Evolutionary conservation across 2,888 invertebrate species (phyloP).

Genomic region (Stictocephala bisonia): DNA sequence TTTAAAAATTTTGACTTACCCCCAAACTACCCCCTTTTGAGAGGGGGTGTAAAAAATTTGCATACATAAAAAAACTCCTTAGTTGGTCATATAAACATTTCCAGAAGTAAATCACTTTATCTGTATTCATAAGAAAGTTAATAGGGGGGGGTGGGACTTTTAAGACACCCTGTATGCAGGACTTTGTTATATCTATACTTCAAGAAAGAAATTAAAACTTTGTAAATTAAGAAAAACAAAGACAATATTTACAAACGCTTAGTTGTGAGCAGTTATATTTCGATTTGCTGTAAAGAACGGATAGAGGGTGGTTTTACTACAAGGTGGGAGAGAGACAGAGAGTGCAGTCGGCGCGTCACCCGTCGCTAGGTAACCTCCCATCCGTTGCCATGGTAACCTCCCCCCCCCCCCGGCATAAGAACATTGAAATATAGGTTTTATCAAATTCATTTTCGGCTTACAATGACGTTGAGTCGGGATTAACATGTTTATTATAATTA

Average conservation of each 20-base stretch:
- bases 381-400: slow-evolving; percentile 18
- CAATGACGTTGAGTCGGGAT: no score
- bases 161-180: neutral
- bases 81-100: no score
- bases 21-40: no score
- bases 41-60: no score
- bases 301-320: neutral
- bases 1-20: no score
- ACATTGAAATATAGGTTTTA: slow-evolving; percentile 23
- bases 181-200: neutral
- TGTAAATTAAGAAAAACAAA: neutral
- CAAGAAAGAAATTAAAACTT: neutral
- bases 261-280: neutral
- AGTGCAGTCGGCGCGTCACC: slow-evolving; percentile 16
- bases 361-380: slow-evolving; percentile 16
- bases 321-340: slow-evolving; percentile 4
- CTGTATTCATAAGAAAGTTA: no score
- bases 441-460: no score
- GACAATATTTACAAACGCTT: neutral
- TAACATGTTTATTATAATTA: no score
- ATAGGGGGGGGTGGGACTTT: no score
- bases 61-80: no score
- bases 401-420: neutral
- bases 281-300: neutral
- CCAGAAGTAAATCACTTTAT: no score